Percentiles rank a stretch among this genome's conserved stretches.
phyloP scores from a whole-genome alignment of 2,797 vertebrate genomes.

The Picus viridis region DNA sequence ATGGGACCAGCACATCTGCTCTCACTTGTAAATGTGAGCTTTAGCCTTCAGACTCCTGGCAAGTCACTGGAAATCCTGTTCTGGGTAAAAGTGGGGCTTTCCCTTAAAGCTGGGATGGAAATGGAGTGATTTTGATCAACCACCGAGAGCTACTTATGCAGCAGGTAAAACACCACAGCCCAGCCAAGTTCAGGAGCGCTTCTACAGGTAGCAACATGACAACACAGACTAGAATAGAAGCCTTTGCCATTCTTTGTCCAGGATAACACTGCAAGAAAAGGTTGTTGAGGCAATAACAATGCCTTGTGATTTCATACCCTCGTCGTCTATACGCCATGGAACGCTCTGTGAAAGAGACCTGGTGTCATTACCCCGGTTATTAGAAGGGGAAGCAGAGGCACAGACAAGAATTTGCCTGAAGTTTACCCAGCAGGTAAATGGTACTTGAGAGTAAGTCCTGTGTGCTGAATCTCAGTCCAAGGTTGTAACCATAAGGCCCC shows the following conservation, averaged over 20 bases:
- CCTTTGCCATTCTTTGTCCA: constrained; percentile 10
- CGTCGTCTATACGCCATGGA: neutral
- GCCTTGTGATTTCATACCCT: neutral
- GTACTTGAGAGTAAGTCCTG: constrained; percentile 38
- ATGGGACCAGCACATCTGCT: rapidly evolving
- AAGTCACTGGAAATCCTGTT: neutral
- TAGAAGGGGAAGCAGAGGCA: neutral
- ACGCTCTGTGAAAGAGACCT: neutral
- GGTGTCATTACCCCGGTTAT: neutral
- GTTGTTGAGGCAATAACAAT: neutral
- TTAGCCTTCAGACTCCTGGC: neutral
- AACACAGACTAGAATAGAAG: neutral
- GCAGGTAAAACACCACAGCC: neutral
- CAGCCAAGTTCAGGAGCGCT: neutral
- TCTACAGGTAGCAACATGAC: neutral
- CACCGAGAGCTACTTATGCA: neutral
- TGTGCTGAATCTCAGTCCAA: neutral
- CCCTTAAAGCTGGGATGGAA: neutral
- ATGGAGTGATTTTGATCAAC: neutral
- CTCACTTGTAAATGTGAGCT: neutral
- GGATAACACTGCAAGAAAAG: neutral
- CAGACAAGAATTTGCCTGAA: constrained; percentile 63
- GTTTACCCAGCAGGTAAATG: neutral
- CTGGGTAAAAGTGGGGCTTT: neutral
- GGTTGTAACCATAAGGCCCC: neutral